A percentile compares a stretch with the other conserved stretches of the same genome.
Evolutionary conservation across 2,113 vertebrate genomes (phyloP).

Genomic region (Lates calcarifer): DNA sequence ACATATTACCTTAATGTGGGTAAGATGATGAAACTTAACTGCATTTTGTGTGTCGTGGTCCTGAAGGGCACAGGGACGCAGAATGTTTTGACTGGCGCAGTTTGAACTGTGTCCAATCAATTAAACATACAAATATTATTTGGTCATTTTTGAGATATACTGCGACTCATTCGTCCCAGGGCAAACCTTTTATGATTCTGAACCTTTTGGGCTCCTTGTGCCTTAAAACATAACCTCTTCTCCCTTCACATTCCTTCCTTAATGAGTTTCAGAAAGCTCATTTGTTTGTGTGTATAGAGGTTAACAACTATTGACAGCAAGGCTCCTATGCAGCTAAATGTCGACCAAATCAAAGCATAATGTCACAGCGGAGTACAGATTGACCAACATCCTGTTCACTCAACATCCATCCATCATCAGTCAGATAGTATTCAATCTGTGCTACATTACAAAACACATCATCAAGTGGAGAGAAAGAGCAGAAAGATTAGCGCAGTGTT

Average conservation of each 20-base stretch:
- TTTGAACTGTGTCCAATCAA: background rate
- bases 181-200: background rate
- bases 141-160: too few species aligned
- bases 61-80: too few species aligned
- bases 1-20: too few species aligned
- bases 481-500: background rate
- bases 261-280: background rate
- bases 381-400: background rate
- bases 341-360: slow-evolving; percentile 5
- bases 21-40: too few species aligned
- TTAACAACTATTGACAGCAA: background rate
- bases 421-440: slow-evolving; percentile 4
- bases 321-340: slow-evolving; percentile 5
- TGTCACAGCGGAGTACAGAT: background rate
- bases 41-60: too few species aligned
- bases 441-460: background rate
- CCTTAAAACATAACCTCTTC: background rate
- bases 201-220: background rate
- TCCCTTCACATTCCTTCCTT: background rate
- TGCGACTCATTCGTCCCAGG: too few species aligned
- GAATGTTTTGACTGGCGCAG: background rate
- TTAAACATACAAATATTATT: background rate
- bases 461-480: background rate
- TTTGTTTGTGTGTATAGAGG: background rate
- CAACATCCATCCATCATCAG: slow-evolving; percentile 7